Percentiles rank a stretch among this genome's conserved stretches.
Evolutionary conservation across 1,140 invertebrate species (phyloP).

Genomic region (Zaprionus tsacasi): DNA sequence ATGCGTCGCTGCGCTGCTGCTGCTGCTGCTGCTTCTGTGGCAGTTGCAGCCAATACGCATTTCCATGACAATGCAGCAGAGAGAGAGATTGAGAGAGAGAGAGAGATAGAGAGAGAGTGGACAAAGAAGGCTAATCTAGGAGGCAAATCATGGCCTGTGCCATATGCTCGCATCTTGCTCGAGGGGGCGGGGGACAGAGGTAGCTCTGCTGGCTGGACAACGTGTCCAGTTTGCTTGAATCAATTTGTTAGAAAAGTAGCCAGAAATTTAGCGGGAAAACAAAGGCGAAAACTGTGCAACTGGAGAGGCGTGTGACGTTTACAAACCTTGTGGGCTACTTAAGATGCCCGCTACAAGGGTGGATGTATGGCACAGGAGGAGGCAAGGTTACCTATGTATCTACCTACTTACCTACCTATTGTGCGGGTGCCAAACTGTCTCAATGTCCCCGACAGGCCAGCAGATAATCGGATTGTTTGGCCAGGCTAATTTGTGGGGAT

Average conservation of each 20-base stretch:
- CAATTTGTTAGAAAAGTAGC: constrained; percentile 69
- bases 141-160: constrained; percentile 52
- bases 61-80: constrained; percentile 59
- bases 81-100: constrained; percentile 27
- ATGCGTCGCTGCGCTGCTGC: constrained; percentile 49
- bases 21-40: constrained; percentile 1
- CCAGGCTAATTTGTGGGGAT: constrained; percentile 71
- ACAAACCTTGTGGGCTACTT: constrained; percentile 65
- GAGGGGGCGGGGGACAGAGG: neutral
- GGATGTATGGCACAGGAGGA: constrained; percentile 14
- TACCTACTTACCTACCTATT: neutral
- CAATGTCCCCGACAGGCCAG: constrained; percentile 46
- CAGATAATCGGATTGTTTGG: constrained; percentile 71
- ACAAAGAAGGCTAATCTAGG: constrained; percentile 61
- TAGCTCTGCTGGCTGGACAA: neutral
- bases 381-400: neutral
- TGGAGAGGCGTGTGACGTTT: constrained; percentile 76
- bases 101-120: constrained; percentile 23
- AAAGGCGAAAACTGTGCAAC: constrained; percentile 45
- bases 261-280: constrained; percentile 60
- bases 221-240: constrained; percentile 65
- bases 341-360: constrained; percentile 51
- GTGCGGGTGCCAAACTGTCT: constrained; percentile 39
- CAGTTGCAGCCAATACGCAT: constrained; percentile 53
- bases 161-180: constrained; percentile 57